These are phyloP conservation scores for Sebastes trivittatus DNA, from an alignment of 2,797 vertebrate genomes.

Conservation along the genomic window DNA sequence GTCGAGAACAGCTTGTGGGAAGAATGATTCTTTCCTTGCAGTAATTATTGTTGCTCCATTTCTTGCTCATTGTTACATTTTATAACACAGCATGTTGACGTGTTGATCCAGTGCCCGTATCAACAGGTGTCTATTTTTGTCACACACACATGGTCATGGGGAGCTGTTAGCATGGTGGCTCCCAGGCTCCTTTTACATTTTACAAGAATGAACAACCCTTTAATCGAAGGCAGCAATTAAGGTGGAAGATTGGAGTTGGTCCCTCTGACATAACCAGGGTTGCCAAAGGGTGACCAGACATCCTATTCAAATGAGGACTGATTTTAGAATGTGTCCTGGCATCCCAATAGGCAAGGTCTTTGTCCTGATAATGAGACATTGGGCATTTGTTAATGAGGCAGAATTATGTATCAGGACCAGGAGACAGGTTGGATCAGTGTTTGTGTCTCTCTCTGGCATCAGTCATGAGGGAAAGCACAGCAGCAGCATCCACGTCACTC, in stretches of 20 bases:
- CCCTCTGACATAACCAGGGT: neutral
- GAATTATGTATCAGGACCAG: neutral
- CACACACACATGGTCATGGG: slow-evolving; percentile 15
- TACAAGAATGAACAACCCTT: neutral
- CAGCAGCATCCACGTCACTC: neutral
- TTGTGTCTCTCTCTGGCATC: neutral
- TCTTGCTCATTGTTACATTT: neutral
- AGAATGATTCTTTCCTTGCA: neutral
- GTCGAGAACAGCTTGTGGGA: neutral
- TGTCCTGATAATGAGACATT: slow-evolving; percentile 26
- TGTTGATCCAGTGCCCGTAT: neutral
- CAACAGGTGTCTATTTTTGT: slow-evolving; percentile 19
- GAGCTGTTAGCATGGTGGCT: slow-evolving; percentile 36
- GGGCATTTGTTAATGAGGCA: slow-evolving; percentile 24
- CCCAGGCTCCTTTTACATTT: neutral
- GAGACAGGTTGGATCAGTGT: slow-evolving; percentile 9
- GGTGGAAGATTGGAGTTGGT: neutral
- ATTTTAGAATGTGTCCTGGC: neutral
- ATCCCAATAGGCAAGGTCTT: neutral
- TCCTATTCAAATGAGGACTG: slow-evolving; percentile 8
- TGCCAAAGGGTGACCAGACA: slow-evolving; percentile 9
- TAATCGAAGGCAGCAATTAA: slow-evolving; percentile 25
- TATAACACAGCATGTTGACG: neutral
- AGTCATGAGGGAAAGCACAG: neutral
- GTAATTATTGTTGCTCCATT: neutral